These are phyloP conservation scores for Agraylea sexmaculata DNA, from an alignment of 1,140 invertebrate genomes.

Conservation along the genomic window DNA sequence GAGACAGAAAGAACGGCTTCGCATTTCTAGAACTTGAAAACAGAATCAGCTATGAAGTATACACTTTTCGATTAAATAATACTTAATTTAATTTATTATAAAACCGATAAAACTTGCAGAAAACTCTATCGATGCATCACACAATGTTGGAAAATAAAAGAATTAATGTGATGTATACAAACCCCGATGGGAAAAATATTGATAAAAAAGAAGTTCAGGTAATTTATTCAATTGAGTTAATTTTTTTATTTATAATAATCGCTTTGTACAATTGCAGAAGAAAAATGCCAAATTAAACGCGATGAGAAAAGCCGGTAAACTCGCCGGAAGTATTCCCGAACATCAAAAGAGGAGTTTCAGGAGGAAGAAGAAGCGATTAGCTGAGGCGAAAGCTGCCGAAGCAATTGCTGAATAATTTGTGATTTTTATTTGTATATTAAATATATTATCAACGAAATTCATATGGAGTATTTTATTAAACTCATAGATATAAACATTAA, in stretches of 20 bases:
- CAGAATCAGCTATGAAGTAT: slow-evolving; percentile 35
- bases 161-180: slow-evolving; percentile 37
- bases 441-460: no score
- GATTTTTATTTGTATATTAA: no score
- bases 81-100: slow-evolving; percentile 8
- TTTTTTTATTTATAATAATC: no score
- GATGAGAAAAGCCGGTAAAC: slow-evolving; percentile 31
- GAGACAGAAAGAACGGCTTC: slow-evolving; percentile 31
- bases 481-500: no score
- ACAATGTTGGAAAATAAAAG: slow-evolving; percentile 30
- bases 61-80: slow-evolving; percentile 8
- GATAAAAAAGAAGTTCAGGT: slow-evolving; percentile 24
- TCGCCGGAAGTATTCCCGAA: slow-evolving; percentile 30
- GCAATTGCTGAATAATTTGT: no score
- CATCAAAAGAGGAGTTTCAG: slow-evolving; percentile 29
- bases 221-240: slow-evolving; percentile 1
- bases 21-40: slow-evolving; percentile 35
- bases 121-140: slow-evolving; percentile 37
- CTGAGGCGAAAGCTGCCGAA: slow-evolving; percentile 18
- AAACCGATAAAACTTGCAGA: slow-evolving; percentile 27
- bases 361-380: slow-evolving; percentile 25
- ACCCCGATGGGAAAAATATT: slow-evolving; percentile 27
- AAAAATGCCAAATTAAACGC: slow-evolving; percentile 39
- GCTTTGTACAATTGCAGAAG: slow-evolving; percentile 26
- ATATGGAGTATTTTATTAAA: no score